phyloP scores from a whole-genome alignment of 2,797 vertebrate species.

The Scyliorhinus canicula region DNA sequence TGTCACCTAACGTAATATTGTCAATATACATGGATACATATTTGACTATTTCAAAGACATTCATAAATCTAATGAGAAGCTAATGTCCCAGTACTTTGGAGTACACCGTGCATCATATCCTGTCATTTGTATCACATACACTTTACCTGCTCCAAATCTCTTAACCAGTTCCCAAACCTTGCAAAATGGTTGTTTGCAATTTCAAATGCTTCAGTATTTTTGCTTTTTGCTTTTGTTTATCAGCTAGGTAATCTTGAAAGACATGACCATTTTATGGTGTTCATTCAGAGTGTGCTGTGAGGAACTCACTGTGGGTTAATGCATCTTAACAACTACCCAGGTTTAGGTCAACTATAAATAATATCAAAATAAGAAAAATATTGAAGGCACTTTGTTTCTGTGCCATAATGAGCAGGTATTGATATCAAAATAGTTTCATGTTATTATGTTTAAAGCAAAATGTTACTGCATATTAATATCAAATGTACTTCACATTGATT shows the following conservation, averaged over 20 bases:
- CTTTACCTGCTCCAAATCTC: background rate
- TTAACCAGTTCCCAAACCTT: background rate
- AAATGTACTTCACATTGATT: background rate
- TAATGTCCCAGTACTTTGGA: background rate
- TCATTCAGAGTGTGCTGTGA: background rate
- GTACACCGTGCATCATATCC: background rate
- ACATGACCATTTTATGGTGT: background rate
- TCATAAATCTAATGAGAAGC: background rate
- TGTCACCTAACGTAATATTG: background rate
- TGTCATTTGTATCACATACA: background rate
- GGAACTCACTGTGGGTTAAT: background rate
- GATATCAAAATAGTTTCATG: background rate
- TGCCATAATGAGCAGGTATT: background rate
- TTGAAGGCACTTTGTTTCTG: background rate
- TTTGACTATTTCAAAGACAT: background rate
- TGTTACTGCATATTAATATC: background rate
- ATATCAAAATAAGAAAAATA: background rate
- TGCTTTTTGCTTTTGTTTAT: background rate
- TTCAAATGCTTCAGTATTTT: background rate
- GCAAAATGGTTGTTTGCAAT: background rate
- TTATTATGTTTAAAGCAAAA: background rate
- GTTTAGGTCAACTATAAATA: background rate
- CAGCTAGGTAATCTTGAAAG: background rate
- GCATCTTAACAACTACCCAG: background rate
- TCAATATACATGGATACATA: background rate